Percentiles rank a stretch among this genome's conserved stretches.
These are phyloP conservation scores for Centrocercus urophasianus DNA, from an alignment of 2,113 vertebrate genomes.

Conservation along the genomic window DNA sequence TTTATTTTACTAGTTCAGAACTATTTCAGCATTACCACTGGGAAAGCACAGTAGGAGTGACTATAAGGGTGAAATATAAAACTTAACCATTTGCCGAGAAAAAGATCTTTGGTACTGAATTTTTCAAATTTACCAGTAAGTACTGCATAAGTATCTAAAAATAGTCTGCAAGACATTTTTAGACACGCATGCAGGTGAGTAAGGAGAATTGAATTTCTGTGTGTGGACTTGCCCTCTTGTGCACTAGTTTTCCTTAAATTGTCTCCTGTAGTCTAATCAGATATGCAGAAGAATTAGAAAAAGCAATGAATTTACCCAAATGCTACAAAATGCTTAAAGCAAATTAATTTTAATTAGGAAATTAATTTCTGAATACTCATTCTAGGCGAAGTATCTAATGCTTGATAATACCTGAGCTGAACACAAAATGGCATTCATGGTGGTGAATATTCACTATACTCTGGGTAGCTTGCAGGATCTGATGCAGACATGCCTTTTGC, in stretches of 20 bases:
- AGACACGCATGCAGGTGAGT: background rate
- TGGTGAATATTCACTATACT: background rate
- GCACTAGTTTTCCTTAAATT: background rate
- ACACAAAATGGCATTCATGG: background rate
- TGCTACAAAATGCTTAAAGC: background rate
- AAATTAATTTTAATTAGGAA: slow-evolving; percentile 30
- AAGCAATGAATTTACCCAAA: background rate
- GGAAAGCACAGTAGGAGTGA: slow-evolving; percentile 31
- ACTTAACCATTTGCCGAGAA: slow-evolving; percentile 2
- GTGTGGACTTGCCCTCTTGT: background rate
- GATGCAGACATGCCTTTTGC: background rate
- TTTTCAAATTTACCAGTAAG: slow-evolving; percentile 15
- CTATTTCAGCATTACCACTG: slow-evolving; percentile 48
- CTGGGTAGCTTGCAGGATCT: background rate
- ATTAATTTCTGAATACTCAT: slow-evolving; percentile 26
- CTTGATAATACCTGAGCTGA: background rate
- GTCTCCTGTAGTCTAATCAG: background rate
- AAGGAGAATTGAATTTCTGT: background rate
- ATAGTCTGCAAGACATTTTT: background rate
- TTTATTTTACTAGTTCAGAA: slow-evolving; percentile 69
- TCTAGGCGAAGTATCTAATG: background rate
- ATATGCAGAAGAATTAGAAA: slow-evolving; percentile 1
- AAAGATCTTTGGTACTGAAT: background rate
- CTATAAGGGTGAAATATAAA: slow-evolving; percentile 39
- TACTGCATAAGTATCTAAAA: background rate